Base-by-base conservation (phyloP, 2,888 invertebrate species). In the Phengaris alcon region DNA sequence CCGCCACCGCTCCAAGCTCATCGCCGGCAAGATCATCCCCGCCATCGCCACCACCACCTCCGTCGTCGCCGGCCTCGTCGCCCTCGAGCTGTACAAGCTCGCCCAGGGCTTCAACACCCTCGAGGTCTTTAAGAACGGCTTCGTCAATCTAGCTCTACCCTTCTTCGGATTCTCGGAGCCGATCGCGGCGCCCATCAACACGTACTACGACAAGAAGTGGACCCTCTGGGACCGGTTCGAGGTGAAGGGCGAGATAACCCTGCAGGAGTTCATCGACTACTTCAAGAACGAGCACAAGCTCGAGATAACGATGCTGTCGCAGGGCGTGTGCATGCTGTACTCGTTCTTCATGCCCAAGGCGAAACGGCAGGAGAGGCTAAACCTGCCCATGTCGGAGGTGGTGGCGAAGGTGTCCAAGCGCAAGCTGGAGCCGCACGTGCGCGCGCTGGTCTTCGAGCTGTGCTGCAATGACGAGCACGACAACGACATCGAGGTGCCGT, bases 11-110 rank as follows among this genome's bases (percentile, higher is more conserved):
- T 95, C 95, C 70, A 95, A 95, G 80, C 90, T 95, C 70, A 99
- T 99, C 86, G 99, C 99, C 75, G 99, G 99, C 74, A 98, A 99
- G 90, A 99, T 99, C 86, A 99, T 99, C 82, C 99, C 99, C 0
- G 99, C 99, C 6, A 99, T 99, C 81, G 99, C 99, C 8, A 99
- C 99, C 6, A 99, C 99, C 3, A 99, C 99, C 0, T 98, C 99
- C 0, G 97, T 99, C 5, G 97, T 99, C 0, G 98, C 97, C 70
- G 99, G 99, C 13, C 94, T 99, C 59, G 98, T 98, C 68, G 97
- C 97, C 85, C 93, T 99, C 76, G 99, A 99, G 88, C 94, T 99
- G 6, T 96, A 97, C 84, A 98, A 98, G 90, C 93, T 98, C 52
- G 95, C 96, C 0, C 97, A 97, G 84, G 97, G 97, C 10, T 92